phyloP scores from a whole-genome alignment of 2,888 invertebrate genomes.

The Adelognathus sp. region DNA sequence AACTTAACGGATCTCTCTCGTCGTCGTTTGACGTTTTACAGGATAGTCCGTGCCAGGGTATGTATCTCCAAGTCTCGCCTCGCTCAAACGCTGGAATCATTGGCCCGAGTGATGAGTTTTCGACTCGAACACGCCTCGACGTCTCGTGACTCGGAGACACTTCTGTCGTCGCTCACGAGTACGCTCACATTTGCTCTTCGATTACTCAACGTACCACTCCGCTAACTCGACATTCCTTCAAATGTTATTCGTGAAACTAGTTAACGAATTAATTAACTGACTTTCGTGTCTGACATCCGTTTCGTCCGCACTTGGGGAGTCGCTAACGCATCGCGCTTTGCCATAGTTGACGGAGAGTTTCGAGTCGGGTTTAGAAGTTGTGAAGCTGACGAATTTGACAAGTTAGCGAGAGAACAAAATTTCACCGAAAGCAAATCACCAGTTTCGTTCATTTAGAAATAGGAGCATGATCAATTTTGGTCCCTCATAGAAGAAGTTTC shows the following conservation, averaged over 20 bases:
- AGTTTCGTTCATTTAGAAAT: too few relatives aligned
- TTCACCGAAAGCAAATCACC: too few relatives aligned
- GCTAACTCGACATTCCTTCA: not conserved
- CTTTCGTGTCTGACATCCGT: not conserved
- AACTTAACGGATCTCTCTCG: constrained; percentile 33
- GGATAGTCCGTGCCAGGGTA: not conserved
- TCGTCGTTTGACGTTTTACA: not conserved
- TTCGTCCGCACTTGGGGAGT: not conserved
- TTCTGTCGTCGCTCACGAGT: not conserved
- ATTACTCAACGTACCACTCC: not conserved
- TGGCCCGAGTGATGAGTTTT: constrained; percentile 33
- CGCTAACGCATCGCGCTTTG: not conserved
- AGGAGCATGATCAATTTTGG: too few relatives aligned
- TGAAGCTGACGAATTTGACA: too few relatives aligned
- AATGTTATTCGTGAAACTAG: constrained; percentile 12
- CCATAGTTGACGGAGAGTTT: too few relatives aligned
- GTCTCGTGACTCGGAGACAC: not conserved
- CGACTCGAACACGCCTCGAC: not conserved
- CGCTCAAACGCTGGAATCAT: constrained; percentile 26
- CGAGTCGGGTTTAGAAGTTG: too few relatives aligned
- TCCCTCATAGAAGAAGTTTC: too few relatives aligned
- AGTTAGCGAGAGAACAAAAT: too few relatives aligned
- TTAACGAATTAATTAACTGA: constrained; percentile 1
- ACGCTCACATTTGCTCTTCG: not conserved
- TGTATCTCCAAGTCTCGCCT: not conserved